Base-by-base conservation (phyloP, 2,888 invertebrate genomes). In the Tetrapedia diversipes region DNA sequence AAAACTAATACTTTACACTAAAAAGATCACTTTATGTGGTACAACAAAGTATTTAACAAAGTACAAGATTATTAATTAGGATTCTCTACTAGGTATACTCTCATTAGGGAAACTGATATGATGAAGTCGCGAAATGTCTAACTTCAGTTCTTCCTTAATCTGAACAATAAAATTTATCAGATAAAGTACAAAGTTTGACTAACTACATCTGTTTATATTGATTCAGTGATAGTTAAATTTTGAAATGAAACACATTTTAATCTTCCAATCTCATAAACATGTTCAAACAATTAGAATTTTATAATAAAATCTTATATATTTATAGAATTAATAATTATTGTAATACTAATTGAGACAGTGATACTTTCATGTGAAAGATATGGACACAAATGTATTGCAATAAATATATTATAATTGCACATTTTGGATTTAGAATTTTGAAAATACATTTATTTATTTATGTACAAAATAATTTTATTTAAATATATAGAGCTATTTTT, bases 161-260 rank as follows among this genome's bases (percentile, higher is more conserved):
- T 8, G 19, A 39, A 59, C 66, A 71, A 80, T 82, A 74, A 82
- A 82, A 53, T 71, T 82, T 82, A 82, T 82, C 82, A 72, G 77
- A 82, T 82, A 81, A 81, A 81, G 54, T 43, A 34, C 29, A 39
- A 65, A 71, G 51, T 64, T 65, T 65, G 53, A 53, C 14, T 60
- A 22, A 59, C 39, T 37, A 37, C 41, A 56, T 11, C 29, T 37
- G 8, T 22, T 76, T 49, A 22, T 51, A 57, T 43, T 59, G 64
- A 43, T 63, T 51, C 24, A 45, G 39, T 59, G 41, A 67, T 39
- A 60, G 22, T 34, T 37, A 53, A 16, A 67, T 37, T 27, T 39
- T 41, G n/a, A 2, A 22, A 63, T 57, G 14, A 53, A 27, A 43
- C 57, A 76, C 10, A 14, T 29, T 56, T 27, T 11, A 63, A 37